Conservation (phyloP, 2,113 vertebrate species). For the Trinectes maculatus region DNA sequence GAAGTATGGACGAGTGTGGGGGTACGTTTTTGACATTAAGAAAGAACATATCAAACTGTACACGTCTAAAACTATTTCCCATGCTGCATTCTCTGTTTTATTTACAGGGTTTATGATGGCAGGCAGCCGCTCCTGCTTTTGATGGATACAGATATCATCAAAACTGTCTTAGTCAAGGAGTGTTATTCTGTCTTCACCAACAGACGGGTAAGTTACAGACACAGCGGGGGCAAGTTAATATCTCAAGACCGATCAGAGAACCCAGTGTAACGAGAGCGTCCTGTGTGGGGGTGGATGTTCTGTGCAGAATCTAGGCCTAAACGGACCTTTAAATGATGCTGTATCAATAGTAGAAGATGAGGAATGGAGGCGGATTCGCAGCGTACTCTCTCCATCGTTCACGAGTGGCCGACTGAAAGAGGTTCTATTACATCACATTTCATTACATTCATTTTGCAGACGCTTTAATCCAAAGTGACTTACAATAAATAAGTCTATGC, state of each 20-base stretch:
- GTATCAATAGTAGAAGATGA: constrained; percentile 79
- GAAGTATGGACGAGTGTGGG: constrained; percentile 82
- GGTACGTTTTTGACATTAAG: constrained; percentile 67
- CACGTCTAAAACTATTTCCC: neutral
- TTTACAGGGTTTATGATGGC: constrained; percentile 73
- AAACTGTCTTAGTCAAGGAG: constrained; percentile 80
- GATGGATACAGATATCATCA: constrained; percentile 78
- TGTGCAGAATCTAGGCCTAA: constrained; percentile 65
- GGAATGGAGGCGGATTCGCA: constrained; percentile 84
- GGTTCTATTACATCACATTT: too few species aligned
- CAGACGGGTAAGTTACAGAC: constrained; percentile 54
- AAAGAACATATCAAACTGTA: neutral
- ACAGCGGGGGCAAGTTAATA: neutral
- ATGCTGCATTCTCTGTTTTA: neutral
- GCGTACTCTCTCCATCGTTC: constrained; percentile 85
- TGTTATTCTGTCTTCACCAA: constrained; percentile 78
- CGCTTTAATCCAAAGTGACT: too few species aligned
- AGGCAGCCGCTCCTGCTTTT: constrained; percentile 71
- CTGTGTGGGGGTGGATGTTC: neutral
- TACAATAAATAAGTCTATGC: too few species aligned
- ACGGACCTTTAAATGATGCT: constrained; percentile 59
- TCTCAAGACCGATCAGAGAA: neutral
- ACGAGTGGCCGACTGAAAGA: constrained; percentile 88
- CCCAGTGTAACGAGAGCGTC: neutral
- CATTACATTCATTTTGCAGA: too few species aligned